Percentiles rank a stretch among this genome's conserved stretches.
phyloP scores from a whole-genome alignment of 1,140 invertebrate species.

The Drosophila kikkawai region DNA sequence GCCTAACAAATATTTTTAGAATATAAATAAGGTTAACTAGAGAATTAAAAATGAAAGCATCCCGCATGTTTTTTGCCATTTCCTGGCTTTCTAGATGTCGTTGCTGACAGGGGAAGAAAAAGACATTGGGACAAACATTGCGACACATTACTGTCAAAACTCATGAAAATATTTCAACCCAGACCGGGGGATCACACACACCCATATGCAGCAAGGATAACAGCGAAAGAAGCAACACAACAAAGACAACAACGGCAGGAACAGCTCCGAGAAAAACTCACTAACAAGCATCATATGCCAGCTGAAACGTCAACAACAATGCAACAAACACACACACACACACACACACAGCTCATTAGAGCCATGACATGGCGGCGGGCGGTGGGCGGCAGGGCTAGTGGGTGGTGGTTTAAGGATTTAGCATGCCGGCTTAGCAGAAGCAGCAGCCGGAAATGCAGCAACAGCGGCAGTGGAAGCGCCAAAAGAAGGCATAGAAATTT shows the following conservation, averaged over 20 bases:
- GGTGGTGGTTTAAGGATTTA: conserved; percentile 57
- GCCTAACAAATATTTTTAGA: not conserved
- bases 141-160: conserved; percentile 83
- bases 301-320: conserved; percentile 80
- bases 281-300: conserved; percentile 83
- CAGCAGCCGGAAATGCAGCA: conserved; percentile 48
- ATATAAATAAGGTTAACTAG: not conserved
- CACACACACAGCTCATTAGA: conserved; percentile 73
- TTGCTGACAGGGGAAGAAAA: conserved; percentile 40
- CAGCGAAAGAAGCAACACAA: conserved; percentile 40
- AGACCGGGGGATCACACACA: conserved; percentile 41
- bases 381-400: not conserved
- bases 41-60: not conserved
- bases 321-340: conserved; percentile 45
- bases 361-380: conserved; percentile 42
- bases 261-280: conserved; percentile 61
- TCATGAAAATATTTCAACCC: conserved; percentile 81
- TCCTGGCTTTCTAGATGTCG: conserved; percentile 16
- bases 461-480: conserved; percentile 26
- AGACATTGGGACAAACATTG: conserved; percentile 78
- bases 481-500: conserved; percentile 19
- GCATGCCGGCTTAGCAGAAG: conserved; percentile 66
- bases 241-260: conserved; percentile 44
- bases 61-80: not conserved
- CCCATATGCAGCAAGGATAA: conserved; percentile 40